These are phyloP conservation scores for Drosophila obscura DNA, from an alignment of 1,140 invertebrate genomes.

Conservation along the genomic window DNA sequence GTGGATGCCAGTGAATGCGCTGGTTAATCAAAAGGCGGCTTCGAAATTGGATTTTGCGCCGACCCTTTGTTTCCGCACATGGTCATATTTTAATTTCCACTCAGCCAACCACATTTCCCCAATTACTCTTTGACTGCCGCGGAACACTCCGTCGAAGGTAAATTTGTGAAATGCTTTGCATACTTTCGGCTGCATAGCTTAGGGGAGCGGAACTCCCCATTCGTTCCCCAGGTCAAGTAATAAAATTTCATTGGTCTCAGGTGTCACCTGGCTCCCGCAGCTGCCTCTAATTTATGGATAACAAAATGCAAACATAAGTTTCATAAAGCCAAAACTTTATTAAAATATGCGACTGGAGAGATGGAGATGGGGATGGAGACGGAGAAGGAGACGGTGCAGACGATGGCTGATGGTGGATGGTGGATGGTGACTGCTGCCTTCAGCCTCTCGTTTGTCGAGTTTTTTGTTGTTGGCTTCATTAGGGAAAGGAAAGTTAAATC, in stretches of 20 bases:
- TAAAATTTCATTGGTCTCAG: slow-evolving; percentile 67
- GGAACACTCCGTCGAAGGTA: neutral
- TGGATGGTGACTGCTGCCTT: neutral
- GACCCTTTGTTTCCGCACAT: slow-evolving; percentile 3
- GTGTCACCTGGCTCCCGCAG: slow-evolving; percentile 45
- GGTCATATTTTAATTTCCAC: slow-evolving; percentile 35
- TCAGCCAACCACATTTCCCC: slow-evolving; percentile 32
- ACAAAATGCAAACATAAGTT: slow-evolving; percentile 74
- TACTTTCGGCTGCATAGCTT: slow-evolving; percentile 17
- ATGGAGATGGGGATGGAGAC: slow-evolving; percentile 10
- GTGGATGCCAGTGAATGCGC: too few species aligned
- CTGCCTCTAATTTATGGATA: slow-evolving; percentile 67
- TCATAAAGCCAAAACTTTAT: slow-evolving; percentile 66
- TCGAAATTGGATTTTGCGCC: slow-evolving; percentile 39
- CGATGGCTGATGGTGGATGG: slow-evolving; percentile 35
- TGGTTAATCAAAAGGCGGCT: neutral
- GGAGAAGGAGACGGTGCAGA: neutral
- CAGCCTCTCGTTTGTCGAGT: slow-evolving; percentile 2
- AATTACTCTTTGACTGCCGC: slow-evolving; percentile 21
- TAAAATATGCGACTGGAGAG: slow-evolving; percentile 77
- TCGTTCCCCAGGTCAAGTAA: slow-evolving; percentile 33
- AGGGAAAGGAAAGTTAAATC: slow-evolving; percentile 73
- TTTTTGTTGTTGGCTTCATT: slow-evolving; percentile 61
- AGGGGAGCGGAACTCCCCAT: neutral
- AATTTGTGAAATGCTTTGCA: slow-evolving; percentile 39